Base-by-base conservation (phyloP, 2,888 invertebrate genomes). In the Tipula helvola region DNA sequence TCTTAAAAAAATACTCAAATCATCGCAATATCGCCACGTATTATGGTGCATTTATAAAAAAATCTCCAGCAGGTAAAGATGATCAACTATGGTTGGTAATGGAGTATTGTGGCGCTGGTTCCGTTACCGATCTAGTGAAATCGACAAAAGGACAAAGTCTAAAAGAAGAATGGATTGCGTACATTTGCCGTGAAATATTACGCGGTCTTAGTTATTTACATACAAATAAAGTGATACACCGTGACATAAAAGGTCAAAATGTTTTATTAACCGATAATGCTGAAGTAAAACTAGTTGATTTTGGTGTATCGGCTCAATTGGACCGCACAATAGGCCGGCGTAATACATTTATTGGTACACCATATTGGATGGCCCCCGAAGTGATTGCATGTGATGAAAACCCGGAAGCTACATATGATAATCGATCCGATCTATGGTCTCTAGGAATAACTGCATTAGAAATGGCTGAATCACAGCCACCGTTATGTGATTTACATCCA, bases 81-180 rank as follows among this genome's bases (percentile, higher is more conserved):
- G 99, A 99, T 92, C 99, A 99, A 91, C 93, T 99, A 87, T 99
- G 99, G 99, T 93, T 99, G 92, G 99, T 99, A 87, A 99, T 99
- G 99, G 99, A 99, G 92, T 99, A 99, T 91, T 99, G 99, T 93
- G 99, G 99, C 89, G 99, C 99, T 91, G 99, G 96, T 93, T 99
- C 99, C 87, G 98, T 99, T 87, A 99, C 99, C 88, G 99, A 99
- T 93, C 94, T 99, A 91, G 99, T 99, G 87, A 99, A 99, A 93
- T 98, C 98, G 88, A 99, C 99, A 88, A 99, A 99, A 93, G 99
- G 99, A 87, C 98, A 98, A 91, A 97, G 97, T 88, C 93, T 99
- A 89, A 99, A 99, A 92, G 99, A 99, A 93, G 99, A 99, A 93
- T 99, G 99, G 99, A 99, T 99, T 91, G 99, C 99, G 87, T 99